A percentile compares a stretch with the other conserved stretches of the same genome.
Conservation (phyloP, 2,113 vertebrate genomes). For the Gallinago jamesoni region DNA sequence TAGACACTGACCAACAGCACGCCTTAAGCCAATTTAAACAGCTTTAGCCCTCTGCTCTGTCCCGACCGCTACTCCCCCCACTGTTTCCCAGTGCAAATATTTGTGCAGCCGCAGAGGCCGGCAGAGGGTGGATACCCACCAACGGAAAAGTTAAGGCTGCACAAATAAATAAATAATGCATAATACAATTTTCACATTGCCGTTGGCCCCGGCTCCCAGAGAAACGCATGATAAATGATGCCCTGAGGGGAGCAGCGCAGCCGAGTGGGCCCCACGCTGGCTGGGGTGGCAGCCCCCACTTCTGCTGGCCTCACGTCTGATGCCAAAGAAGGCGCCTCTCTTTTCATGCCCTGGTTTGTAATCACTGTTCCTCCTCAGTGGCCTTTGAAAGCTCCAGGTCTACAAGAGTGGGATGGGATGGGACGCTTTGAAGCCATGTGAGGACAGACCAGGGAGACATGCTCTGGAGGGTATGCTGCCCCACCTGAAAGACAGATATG, state of each 20-base stretch:
- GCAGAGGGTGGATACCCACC: background rate
- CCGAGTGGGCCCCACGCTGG: fast-evolving
- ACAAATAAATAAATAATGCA: constrained; percentile 25
- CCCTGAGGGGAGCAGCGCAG: background rate
- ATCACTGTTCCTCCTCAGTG: background rate
- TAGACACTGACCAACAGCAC: constrained; percentile 37
- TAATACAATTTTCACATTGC: background rate
- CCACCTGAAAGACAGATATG: background rate
- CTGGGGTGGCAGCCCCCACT: background rate
- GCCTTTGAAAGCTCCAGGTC: background rate
- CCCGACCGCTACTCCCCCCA: background rate
- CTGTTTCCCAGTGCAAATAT: constrained; percentile 33
- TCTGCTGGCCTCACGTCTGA: background rate
- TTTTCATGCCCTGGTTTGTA: background rate
- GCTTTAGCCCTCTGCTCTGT: background rate
- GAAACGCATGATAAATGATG: background rate
- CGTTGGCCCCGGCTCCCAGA: background rate
- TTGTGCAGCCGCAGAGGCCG: background rate
- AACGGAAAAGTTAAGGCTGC: background rate
- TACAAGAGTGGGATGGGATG: background rate
- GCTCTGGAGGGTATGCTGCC: background rate
- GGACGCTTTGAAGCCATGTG: fast-evolving
- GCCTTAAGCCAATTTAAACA: constrained; percentile 43
- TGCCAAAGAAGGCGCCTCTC: background rate
- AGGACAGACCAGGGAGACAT: background rate